Conservation (phyloP, 2,888 invertebrate genomes). For the Tenodera sinensis region DNA sequence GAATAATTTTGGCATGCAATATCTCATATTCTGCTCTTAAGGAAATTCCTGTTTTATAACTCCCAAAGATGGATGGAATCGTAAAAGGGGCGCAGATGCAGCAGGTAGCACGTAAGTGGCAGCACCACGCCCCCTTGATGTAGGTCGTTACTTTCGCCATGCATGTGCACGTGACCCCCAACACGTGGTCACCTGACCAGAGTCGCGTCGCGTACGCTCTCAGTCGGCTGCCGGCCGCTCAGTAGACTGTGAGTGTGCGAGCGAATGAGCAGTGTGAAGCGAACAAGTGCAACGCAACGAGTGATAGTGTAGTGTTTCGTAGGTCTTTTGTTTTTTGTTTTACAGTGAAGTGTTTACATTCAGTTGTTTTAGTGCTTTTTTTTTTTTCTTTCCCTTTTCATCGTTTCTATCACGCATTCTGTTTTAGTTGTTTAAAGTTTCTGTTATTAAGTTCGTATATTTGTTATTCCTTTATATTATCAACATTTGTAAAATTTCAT, state of each 20-base stretch:
- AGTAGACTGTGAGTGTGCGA: background rate
- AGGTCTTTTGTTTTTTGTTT: background rate
- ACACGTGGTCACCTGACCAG: background rate
- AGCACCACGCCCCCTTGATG: background rate
- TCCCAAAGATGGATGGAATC: too few relatives aligned
- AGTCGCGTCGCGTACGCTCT: background rate
- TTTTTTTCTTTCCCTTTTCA: background rate
- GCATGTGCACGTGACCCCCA: background rate
- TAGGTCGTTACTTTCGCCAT: background rate
- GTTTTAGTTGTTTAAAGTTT: background rate
- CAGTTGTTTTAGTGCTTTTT: background rate
- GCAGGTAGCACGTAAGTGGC: background rate
- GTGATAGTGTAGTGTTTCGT: background rate
- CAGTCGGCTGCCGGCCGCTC: background rate
- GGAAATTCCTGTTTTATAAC: too few relatives aligned
- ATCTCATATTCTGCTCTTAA: too few relatives aligned
- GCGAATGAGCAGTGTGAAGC: background rate
- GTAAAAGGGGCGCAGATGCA: background rate
- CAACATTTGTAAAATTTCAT: too few relatives aligned
- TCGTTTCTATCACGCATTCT: background rate
- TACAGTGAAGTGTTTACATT: background rate
- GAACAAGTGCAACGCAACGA: background rate
- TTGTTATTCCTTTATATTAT: too few relatives aligned
- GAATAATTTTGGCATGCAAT: too few relatives aligned
- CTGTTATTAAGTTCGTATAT: too few relatives aligned